Base-by-base conservation (phyloP, 2,888 invertebrate genomes). In the Zaprionus bogoriensis region DNA sequence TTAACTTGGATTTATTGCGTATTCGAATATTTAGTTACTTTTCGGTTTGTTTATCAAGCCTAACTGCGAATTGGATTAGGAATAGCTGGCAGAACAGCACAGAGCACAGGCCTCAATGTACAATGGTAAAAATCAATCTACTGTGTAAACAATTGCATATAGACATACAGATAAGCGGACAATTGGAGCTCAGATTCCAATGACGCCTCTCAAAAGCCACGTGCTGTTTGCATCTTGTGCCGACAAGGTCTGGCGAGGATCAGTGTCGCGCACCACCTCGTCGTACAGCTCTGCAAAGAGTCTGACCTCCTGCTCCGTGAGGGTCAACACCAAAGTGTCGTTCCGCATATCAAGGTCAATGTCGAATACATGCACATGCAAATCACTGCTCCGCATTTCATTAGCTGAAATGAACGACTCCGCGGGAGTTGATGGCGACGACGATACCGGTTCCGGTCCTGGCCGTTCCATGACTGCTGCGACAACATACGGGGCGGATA, bases 261-360 rank as follows among this genome's bases (percentile, higher is more conserved):
- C n/a, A n/a, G n/a, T 20, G 0, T n/a, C n/a, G 6, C 51, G 51
- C 23, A 57, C 28, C 4, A 46, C 47, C 7, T 68, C 77, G 7
- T 59, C 57, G 12, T 68, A 67, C 0, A 79, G 46, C 39, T 75
- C 66, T 4, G 77, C 69, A 23, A 79, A 79, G 1, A 65, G 55
- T 12, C 75, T 52, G 14, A 74, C 62, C 25, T 79, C 78, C 54
- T 80, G 67, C 2, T 80, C 80, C n/a, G 77, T 67, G 5, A 78
- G 66, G 2, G 71, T 80, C 47, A 78, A 39, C 28, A 72, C 23
- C 52, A 78, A 57, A 2, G 74, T 78, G 30, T 78, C 80, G 23
- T 47, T 47, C 3, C 54, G 46, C 54, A 23, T 51, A 14, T 57
- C 74, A 27, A 60, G 39, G 28, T 72, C 66, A 12, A 62, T 48